Evolutionary conservation across 2,797 vertebrate genomes (phyloP).

Genomic region (Lepidocolaptes lacrymiger): DNA sequence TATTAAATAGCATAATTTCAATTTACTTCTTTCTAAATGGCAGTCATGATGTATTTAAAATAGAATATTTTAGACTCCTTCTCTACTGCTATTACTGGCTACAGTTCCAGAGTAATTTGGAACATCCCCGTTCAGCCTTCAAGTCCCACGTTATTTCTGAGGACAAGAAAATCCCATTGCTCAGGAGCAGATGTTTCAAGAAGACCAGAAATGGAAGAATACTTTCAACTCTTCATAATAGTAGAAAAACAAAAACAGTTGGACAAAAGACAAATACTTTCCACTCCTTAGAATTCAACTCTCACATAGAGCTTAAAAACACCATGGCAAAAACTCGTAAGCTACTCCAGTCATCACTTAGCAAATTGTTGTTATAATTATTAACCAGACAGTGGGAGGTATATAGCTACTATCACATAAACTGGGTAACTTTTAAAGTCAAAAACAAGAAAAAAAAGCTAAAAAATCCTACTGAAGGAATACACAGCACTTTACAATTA

Average conservation of each 20-base stretch:
- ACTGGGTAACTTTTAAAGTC: neutral
- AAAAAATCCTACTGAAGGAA: neutral
- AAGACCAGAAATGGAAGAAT: neutral
- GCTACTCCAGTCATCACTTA: neutral
- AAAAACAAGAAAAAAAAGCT: neutral
- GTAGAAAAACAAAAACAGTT: neutral
- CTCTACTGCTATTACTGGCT: neutral
- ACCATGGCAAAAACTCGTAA: neutral
- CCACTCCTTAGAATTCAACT: neutral
- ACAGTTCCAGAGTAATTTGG: neutral
- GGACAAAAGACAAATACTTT: neutral
- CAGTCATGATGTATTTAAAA: neutral
- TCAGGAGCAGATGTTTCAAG: neutral
- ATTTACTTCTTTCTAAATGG: neutral
- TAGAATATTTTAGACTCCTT: neutral
- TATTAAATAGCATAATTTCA: neutral
- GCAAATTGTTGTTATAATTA: neutral
- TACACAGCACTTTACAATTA: fast-evolving
- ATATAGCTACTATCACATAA: neutral
- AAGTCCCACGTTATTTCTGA: neutral
- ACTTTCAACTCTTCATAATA: neutral
- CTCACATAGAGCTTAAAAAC: neutral
- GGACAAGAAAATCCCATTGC: neutral
- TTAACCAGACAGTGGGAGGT: neutral
- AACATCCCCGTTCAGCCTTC: neutral